Evolutionary conservation across 2,888 invertebrate species (phyloP), one percentile per base, ranked within the genome.

Genomic region (Aspidiotus destructor): DNA sequence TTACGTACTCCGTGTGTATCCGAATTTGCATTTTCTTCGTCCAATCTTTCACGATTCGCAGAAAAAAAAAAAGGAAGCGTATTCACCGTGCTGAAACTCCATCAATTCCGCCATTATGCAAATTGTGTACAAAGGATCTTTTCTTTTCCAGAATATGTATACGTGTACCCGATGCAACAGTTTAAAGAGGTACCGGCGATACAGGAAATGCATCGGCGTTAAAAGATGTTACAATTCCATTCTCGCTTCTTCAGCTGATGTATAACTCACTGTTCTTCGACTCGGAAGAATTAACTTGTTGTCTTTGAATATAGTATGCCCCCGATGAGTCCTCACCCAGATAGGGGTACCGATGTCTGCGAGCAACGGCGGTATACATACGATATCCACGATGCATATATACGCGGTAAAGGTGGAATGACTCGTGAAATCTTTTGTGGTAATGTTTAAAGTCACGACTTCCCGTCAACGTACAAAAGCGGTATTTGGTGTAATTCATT

Each of bases 341-440:
- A 1, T n/a, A 48, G 48, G 28, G 28, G 28, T 28, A 28, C 28
- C 28, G 28, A 28, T 28, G 28, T 28, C 28, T 28, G 28, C 28
- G 28, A 28, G 28, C 28, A 28, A 28, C 28, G 48, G 3, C 48
- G n/a, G 48, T n/a, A n/a, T 11, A 48, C 11, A 48, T 11, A n/a
- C 10, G 48, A 57, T 17, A 57, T 17, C 57, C 57, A 17, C 57
- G 57, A 10, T 57, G 15, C 28, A 28, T 28, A 5, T 28, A 5
- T 16, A n/a, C 57, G 57, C 17, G 3, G 57, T 8, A 61, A 61
- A 61, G 28, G 40, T 61, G 42, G 41, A 41, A 61, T 44, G 61
- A 41, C 67, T 67, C 67, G 67, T 67, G 67, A 67, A 67, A 67
- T 67, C 67, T 67, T 67, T 67, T 67, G 67, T 67, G 67, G 67